A percentile compares a stretch with the other conserved stretches of the same genome.
phyloP scores from a whole-genome alignment of 2,888 invertebrate genomes.

The Drosophila histrio region DNA sequence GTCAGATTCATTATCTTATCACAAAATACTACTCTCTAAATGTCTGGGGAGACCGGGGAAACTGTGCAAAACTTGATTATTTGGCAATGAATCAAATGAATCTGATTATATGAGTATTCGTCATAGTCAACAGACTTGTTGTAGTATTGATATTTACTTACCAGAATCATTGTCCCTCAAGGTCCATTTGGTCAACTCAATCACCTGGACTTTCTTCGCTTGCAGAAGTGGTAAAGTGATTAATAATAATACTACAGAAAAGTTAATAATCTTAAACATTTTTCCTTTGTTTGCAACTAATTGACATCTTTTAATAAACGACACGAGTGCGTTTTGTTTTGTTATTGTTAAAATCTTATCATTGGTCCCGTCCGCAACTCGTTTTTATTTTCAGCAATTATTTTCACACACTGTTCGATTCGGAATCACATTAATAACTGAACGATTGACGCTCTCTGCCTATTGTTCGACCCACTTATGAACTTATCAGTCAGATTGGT shows the following conservation, averaged over 20 bases:
- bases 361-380: not conserved
- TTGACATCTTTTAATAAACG: slow-evolving; percentile 8
- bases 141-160: slow-evolving; percentile 42
- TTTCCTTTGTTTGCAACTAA: slow-evolving; percentile 22
- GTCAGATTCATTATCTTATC: slow-evolving; percentile 62
- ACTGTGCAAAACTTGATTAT: slow-evolving; percentile 33
- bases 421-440: slow-evolving; percentile 55
- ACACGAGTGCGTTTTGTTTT: slow-evolving; percentile 3
- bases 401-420: slow-evolving; percentile 32
- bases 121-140: not conserved
- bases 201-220: slow-evolving; percentile 61
- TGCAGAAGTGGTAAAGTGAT: not conserved
- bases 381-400: not conserved
- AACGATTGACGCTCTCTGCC: slow-evolving; percentile 28
- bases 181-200: slow-evolving; percentile 75
- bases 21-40: not conserved
- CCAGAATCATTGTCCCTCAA: slow-evolving; percentile 73
- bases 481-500: slow-evolving; percentile 43
- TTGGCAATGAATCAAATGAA: slow-evolving; percentile 44
- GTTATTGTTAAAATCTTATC: slow-evolving; percentile 47
- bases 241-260: slow-evolving; percentile 13
- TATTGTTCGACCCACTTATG: slow-evolving; percentile 32
- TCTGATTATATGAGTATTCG: slow-evolving; percentile 9
- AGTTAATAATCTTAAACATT: slow-evolving; percentile 30
- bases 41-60: slow-evolving; percentile 24